Conservation (phyloP, 2,888 invertebrate species). For the Drosophila kokeensis region DNA sequence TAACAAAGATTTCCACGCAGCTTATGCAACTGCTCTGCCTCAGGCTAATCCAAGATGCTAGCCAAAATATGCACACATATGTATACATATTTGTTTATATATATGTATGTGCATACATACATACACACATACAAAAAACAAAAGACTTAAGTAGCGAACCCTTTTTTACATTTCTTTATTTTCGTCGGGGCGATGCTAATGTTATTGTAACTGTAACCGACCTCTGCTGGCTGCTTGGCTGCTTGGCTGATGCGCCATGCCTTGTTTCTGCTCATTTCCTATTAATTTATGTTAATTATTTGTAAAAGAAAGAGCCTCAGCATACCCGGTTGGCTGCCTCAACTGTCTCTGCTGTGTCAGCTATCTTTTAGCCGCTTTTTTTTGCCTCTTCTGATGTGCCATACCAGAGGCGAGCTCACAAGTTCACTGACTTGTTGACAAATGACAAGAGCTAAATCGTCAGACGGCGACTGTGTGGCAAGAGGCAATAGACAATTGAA, state of each 20-base stretch:
- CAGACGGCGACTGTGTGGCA: conserved; percentile 43
- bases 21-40: conserved; percentile 44
- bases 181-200: conserved; percentile 41
- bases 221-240: conserved; percentile 15
- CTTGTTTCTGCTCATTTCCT: conserved; percentile 71
- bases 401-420: conserved; percentile 44
- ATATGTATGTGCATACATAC: not conserved
- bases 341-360: conserved; percentile 12
- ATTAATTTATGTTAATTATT: conserved; percentile 78
- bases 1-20: conserved; percentile 15
- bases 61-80: conserved; percentile 6
- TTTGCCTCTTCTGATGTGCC: conserved; percentile 37
- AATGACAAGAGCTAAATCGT: conserved; percentile 70
- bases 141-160: conserved; percentile 70
- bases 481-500: conserved; percentile 31
- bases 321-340: conserved; percentile 35
- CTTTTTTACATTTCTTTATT: conserved; percentile 40
- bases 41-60: conserved; percentile 9
- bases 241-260: conserved; percentile 29
- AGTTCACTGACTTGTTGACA: conserved; percentile 79
- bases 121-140: too few relatives aligned
- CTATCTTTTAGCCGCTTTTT: conserved; percentile 15
- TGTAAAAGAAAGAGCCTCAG: conserved; percentile 69
- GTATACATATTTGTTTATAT: not conserved
- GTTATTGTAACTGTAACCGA: conserved; percentile 62